A percentile compares a stretch with the other conserved stretches of the same genome.
These are phyloP conservation scores for Limenitis camilla DNA, from an alignment of 2,888 invertebrate genomes.

Conservation along the genomic window DNA sequence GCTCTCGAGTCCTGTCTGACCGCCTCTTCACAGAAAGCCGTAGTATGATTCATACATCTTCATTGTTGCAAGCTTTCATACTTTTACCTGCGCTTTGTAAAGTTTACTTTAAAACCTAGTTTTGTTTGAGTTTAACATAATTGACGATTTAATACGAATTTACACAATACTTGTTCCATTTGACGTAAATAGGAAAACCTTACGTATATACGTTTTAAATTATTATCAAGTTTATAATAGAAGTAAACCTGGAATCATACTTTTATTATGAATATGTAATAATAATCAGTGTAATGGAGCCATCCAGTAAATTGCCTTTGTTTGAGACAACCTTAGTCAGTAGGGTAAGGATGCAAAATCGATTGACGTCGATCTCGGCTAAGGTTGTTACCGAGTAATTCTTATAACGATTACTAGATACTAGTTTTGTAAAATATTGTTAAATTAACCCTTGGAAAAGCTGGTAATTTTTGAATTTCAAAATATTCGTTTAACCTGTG, in stretches of 20 bases:
- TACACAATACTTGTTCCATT: no score
- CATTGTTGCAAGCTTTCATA: not conserved
- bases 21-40: slow-evolving; percentile 23
- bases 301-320: slow-evolving; percentile 10
- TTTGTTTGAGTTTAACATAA: no score
- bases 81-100: slow-evolving; percentile 24
- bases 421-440: not conserved
- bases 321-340: slow-evolving; percentile 16
- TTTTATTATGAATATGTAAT: not conserved
- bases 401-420: not conserved
- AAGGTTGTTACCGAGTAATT: slow-evolving; percentile 20
- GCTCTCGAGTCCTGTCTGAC: slow-evolving; percentile 24
- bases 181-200: no score
- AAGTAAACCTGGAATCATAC: not conserved
- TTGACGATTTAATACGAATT: no score
- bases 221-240: no score
- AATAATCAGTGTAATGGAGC: not conserved
- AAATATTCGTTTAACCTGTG: no score
- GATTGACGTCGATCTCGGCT: slow-evolving; percentile 21
- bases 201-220: no score
- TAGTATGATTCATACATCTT: not conserved
- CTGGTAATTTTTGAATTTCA: no score
- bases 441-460: no score
- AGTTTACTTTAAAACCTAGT: no score
- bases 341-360: slow-evolving; percentile 23